A percentile compares a stretch with the other conserved stretches of the same genome.
phyloP scores from a whole-genome alignment of 2,888 invertebrate species.

The Rutpela maculata region DNA sequence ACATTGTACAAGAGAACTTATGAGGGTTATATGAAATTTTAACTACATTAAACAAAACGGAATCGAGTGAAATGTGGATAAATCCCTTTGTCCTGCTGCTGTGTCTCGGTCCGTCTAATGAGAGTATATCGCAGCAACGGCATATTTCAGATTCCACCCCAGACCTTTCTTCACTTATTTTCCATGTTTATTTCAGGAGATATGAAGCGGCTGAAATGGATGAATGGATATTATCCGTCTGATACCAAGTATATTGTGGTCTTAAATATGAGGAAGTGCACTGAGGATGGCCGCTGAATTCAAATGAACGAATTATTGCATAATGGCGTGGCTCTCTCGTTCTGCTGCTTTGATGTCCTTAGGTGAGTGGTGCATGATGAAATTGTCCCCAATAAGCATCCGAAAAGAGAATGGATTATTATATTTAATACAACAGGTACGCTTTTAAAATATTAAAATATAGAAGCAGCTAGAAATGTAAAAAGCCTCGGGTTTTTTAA shows the following conservation, averaged over 20 bases:
- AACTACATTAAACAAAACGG: background rate
- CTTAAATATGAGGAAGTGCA: conserved; percentile 67
- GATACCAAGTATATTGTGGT: conserved; percentile 64
- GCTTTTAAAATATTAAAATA: conserved; percentile 27
- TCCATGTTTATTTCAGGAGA: conserved; percentile 68
- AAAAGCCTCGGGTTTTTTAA: background rate
- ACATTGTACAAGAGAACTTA: background rate
- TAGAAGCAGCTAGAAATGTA: background rate
- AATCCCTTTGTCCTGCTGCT: conserved; percentile 25
- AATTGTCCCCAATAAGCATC: conserved; percentile 8
- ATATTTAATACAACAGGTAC: conserved; percentile 24
- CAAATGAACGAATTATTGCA: conserved; percentile 63
- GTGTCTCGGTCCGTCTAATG: conserved; percentile 50
- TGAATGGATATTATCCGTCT: conserved; percentile 44
- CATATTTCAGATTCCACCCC: conserved; percentile 67
- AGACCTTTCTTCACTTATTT: conserved; percentile 67
- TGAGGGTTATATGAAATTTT: conserved; percentile 3
- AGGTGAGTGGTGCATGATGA: conserved; percentile 22
- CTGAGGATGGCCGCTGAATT: conserved; percentile 60
- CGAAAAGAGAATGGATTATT: conserved; percentile 22
- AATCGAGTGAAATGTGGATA: background rate
- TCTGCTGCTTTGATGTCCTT: conserved; percentile 10
- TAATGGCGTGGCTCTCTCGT: conserved; percentile 17
- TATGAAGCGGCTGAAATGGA: conserved; percentile 47
- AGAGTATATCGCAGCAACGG: conserved; percentile 64